These are phyloP conservation scores for Plebejus anna DNA, from an alignment of 2,888 invertebrate species.

Conservation along the genomic window DNA sequence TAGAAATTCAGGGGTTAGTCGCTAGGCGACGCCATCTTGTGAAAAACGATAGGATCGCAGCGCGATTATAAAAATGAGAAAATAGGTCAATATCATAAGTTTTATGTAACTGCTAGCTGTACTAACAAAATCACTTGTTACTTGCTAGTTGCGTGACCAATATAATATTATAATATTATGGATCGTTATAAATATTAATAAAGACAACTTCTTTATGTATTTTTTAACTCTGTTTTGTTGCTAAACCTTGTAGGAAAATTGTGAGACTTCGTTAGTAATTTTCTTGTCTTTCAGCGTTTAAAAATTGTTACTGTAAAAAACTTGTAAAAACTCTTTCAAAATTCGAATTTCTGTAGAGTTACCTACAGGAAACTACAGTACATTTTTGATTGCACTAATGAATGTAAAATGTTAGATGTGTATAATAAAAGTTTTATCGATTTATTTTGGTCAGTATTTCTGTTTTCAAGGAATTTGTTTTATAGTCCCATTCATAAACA, in stretches of 20 bases:
- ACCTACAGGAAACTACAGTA: neutral
- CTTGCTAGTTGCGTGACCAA: neutral
- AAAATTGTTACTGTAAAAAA: neutral
- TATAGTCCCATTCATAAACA: conserved; percentile 35
- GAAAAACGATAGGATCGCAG: conserved; percentile 78
- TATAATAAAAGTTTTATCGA: conserved; percentile 23
- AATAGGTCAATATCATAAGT: conserved; percentile 54
- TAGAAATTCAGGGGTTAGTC: conserved; percentile 79
- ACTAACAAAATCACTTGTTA: neutral
- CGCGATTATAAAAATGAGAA: conserved; percentile 68
- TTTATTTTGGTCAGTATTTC: conserved; percentile 26
- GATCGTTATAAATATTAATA: no score
- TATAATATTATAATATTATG: no score
- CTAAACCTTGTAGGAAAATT: neutral
- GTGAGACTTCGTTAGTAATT: neutral
- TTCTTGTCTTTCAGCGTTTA: neutral
- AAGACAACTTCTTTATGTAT: no score
- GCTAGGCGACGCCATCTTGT: conserved; percentile 78
- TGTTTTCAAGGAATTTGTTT: conserved; percentile 25
- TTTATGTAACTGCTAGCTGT: conserved; percentile 38
- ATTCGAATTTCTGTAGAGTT: neutral
- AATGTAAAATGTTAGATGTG: neutral
- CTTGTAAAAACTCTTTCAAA: neutral
- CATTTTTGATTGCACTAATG: conserved; percentile 2
- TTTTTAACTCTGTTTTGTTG: neutral